Evolutionary conservation across 2,888 invertebrate species (phyloP), one percentile per base, ranked within the genome.

Genomic region (Labia minor): DNA sequence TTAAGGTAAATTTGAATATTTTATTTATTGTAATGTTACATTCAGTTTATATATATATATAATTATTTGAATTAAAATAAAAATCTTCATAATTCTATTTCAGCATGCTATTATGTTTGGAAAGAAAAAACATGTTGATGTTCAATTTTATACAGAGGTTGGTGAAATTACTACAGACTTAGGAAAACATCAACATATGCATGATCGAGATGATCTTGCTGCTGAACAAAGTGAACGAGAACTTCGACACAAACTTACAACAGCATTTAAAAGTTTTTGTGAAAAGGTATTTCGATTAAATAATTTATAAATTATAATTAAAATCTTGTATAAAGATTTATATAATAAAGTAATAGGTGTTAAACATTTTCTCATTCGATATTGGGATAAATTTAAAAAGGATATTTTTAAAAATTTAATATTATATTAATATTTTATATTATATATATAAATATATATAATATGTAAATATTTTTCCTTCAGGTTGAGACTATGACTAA

Each of bases 141-240:
- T 99, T 3, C 98, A 99, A 77, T 99, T 99, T 81, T 99, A 98
- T 78, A 99, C 99, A 0, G 99, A 99, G 81, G 99, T 99, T 66
- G 99, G 99, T 74, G 99, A 99, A 81, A 97, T 99, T 68, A 98
- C 98, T 0, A 99, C 99, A 0, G 99, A 99, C 82, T 83, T 99
- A 73, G 98, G 98, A 62, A 99, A 99, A 78, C 97, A 98, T 78
- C 98, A 99, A 77, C 97, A 99, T 78, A 98, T 99, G 97, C 98
- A 99, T 77, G 99, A 99, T 80, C 84, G 98, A 62, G 99, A 99
- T 78, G 99, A 99, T 81, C 81, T 99, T 68, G 95, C 97, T 0
- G 96, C 98, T 4, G 99, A 99, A 80, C 99, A 99, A 81, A 93
- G 96, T 66, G 99, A 99, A 79, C 81, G 98, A 65, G 99, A 99